Percentiles rank a stretch among this genome's conserved stretches.
Conservation (phyloP, 2,797 vertebrate genomes). For the Furcifer pardalis region DNA sequence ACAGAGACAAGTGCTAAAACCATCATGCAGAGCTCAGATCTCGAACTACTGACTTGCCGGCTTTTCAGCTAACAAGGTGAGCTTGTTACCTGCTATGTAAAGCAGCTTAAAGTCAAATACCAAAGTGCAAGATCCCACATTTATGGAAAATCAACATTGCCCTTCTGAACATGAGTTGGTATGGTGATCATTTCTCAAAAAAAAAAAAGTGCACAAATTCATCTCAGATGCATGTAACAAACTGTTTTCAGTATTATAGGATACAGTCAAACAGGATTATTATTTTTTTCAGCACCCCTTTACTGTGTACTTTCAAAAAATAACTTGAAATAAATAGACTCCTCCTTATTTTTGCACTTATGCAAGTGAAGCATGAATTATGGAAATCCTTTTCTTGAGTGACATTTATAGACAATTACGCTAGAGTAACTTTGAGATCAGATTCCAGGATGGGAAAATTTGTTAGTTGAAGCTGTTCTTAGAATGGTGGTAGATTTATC, state of each 20-base stretch:
- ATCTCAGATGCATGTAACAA: neutral
- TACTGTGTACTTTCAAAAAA: neutral
- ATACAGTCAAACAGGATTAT: neutral
- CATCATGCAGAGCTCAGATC: too few species aligned
- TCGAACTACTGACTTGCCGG: too few species aligned
- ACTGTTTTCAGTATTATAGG: neutral
- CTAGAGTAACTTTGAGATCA: too few species aligned
- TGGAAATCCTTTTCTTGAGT: neutral
- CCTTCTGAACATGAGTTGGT: neutral
- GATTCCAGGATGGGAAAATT: neutral
- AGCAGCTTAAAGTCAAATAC: neutral
- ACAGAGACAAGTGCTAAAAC: too few species aligned
- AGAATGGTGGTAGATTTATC: neutral
- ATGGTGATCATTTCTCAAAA: neutral
- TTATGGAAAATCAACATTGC: neutral
- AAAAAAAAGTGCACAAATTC: neutral
- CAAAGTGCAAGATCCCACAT: neutral
- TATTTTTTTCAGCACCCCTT: neutral
- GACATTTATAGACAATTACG: neutral
- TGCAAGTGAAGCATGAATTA: neutral
- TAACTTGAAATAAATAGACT: neutral
- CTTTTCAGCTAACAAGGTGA: too few species aligned
- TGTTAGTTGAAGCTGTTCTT: neutral
- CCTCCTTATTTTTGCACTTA: neutral
- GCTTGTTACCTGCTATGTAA: neutral